phyloP scores from a whole-genome alignment of 2,113 vertebrate genomes.

The Barbus barbus region DNA sequence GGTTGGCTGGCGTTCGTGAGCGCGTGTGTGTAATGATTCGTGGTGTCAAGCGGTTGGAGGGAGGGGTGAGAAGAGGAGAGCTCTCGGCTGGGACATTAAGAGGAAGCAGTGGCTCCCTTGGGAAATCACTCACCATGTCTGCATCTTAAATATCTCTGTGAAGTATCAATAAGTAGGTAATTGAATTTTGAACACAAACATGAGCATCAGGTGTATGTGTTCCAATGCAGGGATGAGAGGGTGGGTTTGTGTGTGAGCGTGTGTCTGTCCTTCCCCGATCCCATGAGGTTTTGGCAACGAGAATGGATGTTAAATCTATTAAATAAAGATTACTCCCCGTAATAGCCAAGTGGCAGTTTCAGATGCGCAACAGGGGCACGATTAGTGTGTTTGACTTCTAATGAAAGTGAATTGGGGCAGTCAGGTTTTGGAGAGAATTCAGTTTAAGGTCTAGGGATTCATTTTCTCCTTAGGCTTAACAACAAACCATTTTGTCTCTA shows the following conservation, averaged over 20 bases:
- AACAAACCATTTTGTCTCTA: slow-evolving; percentile 54
- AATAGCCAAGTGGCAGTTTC: slow-evolving; percentile 88
- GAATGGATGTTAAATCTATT: slow-evolving; percentile 99
- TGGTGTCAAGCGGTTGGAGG: slow-evolving; percentile 60
- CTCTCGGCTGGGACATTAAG: slow-evolving; percentile 95
- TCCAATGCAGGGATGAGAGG: slow-evolving; percentile 66
- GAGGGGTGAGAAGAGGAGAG: slow-evolving; percentile 54
- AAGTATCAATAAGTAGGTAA: slow-evolving; percentile 99
- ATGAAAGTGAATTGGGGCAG: slow-evolving; percentile 77
- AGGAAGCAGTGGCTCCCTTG: slow-evolving; percentile 93
- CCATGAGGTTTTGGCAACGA: slow-evolving; percentile 86
- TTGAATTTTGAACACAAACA: slow-evolving; percentile 99
- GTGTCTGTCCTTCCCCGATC: slow-evolving; percentile 74
- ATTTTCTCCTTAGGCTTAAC: slow-evolving; percentile 65
- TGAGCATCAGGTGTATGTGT: slow-evolving; percentile 88
- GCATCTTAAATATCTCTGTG: slow-evolving; percentile 99
- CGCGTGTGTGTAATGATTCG: slow-evolving; percentile 60
- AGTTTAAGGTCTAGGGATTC: slow-evolving; percentile 72
- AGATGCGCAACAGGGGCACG: slow-evolving; percentile 72
- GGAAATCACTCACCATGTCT: slow-evolving; percentile 99
- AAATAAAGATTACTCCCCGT: slow-evolving; percentile 98
- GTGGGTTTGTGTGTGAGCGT: slow-evolving; percentile 50
- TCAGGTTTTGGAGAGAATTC: slow-evolving; percentile 64
- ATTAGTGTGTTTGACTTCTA: slow-evolving; percentile 78
- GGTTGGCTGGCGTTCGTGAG: slow-evolving; percentile 67